Percentiles rank a stretch among this genome's conserved stretches.
Conservation (phyloP, 2,797 vertebrate species). For the Helarctos malayanus region DNA sequence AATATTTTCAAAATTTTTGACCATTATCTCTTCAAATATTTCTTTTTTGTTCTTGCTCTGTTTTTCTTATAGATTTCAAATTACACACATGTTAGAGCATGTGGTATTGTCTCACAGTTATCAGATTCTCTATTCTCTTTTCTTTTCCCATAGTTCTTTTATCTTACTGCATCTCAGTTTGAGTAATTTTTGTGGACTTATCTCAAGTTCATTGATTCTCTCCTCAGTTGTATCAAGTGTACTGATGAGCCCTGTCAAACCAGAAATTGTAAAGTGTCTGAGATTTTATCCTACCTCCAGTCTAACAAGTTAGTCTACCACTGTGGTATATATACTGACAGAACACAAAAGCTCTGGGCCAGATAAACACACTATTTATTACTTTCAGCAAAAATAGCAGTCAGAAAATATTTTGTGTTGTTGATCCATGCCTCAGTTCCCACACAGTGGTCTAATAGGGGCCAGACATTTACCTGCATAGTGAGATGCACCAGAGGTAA, state of each 20-base stretch:
- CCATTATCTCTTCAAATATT: background rate
- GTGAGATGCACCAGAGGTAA: background rate
- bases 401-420: background rate
- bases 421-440: background rate
- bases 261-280: background rate
- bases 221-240: background rate
- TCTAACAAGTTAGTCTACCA: background rate
- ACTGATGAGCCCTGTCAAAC: background rate
- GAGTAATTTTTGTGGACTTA: background rate
- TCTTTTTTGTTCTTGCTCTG: background rate
- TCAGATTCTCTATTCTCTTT: background rate
- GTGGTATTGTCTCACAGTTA: background rate
- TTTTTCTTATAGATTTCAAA: background rate
- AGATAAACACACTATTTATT: background rate
- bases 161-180: background rate
- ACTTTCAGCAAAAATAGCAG: background rate
- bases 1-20: background rate
- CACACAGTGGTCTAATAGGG: background rate
- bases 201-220: background rate
- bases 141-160: background rate
- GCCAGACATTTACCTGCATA: background rate
- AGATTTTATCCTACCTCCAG: background rate
- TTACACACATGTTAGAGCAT: background rate
- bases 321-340: background rate
- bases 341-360: background rate